A percentile compares a stretch with the other conserved stretches of the same genome.
Evolutionary conservation across 2,113 vertebrate genomes (phyloP).

Genomic region (Climacteris rufus): DNA sequence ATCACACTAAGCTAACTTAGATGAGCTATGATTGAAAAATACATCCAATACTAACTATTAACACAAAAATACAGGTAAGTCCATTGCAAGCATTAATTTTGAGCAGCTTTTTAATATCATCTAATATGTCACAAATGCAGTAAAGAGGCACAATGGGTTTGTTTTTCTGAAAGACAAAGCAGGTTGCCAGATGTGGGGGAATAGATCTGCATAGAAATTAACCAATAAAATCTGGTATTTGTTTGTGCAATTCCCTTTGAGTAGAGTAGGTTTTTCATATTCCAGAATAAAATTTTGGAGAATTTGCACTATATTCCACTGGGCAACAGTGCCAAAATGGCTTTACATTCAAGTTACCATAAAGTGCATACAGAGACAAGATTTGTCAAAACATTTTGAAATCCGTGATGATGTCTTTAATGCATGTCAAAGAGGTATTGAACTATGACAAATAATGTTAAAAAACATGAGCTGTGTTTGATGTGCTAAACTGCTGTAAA

Average conservation of each 20-base stretch:
- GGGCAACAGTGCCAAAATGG: background rate
- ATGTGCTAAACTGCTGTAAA: background rate
- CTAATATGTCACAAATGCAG: background rate
- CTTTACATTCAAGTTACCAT: background rate
- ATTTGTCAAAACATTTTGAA: constrained; percentile 22
- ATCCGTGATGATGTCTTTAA: background rate
- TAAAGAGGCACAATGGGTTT: background rate
- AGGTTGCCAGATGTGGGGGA: background rate
- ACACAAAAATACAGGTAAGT: background rate
- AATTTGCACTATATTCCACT: background rate
- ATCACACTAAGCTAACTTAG: background rate
- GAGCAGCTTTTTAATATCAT: background rate
- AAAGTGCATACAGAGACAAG: background rate
- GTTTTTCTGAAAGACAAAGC: background rate
- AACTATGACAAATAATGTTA: background rate
- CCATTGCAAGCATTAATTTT: background rate
- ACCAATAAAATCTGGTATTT: background rate
- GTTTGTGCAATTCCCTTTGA: background rate
- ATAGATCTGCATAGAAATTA: background rate
- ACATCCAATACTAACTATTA: background rate
- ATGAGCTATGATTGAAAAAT: background rate
- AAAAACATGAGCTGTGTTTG: background rate
- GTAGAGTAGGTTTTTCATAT: background rate
- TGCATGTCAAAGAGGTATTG: background rate
- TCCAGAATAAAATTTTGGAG: background rate